A percentile compares a stretch with the other conserved stretches of the same genome.
phyloP scores from a whole-genome alignment of 2,797 vertebrate genomes.

The Hafferia zeledoni region DNA sequence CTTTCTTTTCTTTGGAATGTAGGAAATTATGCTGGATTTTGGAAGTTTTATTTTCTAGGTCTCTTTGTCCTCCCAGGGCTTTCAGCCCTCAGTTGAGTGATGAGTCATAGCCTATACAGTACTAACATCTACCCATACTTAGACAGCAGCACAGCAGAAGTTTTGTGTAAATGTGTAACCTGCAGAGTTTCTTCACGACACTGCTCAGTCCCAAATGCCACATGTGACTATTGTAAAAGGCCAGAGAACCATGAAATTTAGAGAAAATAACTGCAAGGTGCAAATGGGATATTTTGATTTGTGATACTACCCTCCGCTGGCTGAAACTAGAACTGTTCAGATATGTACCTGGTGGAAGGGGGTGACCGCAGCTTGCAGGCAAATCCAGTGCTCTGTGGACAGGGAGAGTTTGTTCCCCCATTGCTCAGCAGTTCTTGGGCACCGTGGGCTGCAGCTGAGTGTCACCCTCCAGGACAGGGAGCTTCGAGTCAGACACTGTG shows the following conservation, averaged over 20 bases:
- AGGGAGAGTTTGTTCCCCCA: background rate
- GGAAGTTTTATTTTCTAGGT: background rate
- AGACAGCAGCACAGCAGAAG: background rate
- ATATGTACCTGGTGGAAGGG: background rate
- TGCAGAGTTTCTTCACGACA: background rate
- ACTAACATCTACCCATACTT: background rate
- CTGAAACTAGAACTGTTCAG: background rate
- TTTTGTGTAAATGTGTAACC: background rate
- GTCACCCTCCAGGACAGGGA: background rate
- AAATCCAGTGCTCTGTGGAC: background rate
- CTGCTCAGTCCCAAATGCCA: background rate
- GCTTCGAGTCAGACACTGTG: background rate
- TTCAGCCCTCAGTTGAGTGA: background rate
- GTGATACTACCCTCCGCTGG: background rate
- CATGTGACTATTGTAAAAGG: background rate
- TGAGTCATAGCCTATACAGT: background rate
- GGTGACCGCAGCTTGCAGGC: background rate
- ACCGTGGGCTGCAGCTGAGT: background rate
- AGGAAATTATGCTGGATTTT: background rate
- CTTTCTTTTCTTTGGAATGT: background rate
- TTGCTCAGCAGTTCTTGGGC: rapidly evolving
- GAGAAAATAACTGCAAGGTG: background rate
- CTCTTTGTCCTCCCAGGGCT: background rate
- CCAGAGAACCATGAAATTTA: background rate
- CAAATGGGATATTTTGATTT: background rate